These are phyloP conservation scores for Hephaestus fuliginosus DNA, from an alignment of 2,797 vertebrate species.

Conservation along the genomic window DNA sequence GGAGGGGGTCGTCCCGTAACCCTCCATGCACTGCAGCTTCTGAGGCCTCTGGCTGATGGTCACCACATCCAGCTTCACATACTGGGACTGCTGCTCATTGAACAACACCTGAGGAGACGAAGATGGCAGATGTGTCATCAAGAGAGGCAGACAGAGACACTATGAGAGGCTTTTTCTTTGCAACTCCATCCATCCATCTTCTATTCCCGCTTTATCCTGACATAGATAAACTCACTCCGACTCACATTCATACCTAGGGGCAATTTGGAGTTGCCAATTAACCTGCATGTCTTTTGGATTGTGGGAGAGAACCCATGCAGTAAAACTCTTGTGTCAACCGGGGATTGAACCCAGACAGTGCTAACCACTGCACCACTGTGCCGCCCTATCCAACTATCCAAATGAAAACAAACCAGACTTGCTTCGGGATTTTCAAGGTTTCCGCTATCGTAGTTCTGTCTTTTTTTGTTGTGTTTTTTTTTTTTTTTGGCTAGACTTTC, in stretches of 20 bases:
- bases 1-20: slow-evolving; percentile 90
- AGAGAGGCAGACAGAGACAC: not conserved
- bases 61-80: slow-evolving; percentile 93
- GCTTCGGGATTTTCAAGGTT: slow-evolving; percentile 17
- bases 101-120: slow-evolving; percentile 88
- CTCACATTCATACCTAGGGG: too few species aligned
- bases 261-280: too few species aligned
- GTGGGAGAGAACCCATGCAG: too few species aligned
- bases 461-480: not conserved
- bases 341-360: too few species aligned
- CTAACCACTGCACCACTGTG: too few species aligned
- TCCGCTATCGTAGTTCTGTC: slow-evolving; percentile 17
- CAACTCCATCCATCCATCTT: not conserved
- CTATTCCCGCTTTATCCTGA: too few species aligned
- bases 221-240: too few species aligned
- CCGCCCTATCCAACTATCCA: not conserved
- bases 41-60: slow-evolving; percentile 78
- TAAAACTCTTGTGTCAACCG: too few species aligned
- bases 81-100: slow-evolving; percentile 91
- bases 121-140: not conserved
- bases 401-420: slow-evolving; percentile 28
- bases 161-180: not conserved
- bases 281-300: too few species aligned
- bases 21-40: slow-evolving; percentile 91
- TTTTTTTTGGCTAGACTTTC: slow-evolving; percentile 40